Base-by-base conservation (phyloP, 1,140 invertebrate species). In the Leptestheria dahalacensis region DNA sequence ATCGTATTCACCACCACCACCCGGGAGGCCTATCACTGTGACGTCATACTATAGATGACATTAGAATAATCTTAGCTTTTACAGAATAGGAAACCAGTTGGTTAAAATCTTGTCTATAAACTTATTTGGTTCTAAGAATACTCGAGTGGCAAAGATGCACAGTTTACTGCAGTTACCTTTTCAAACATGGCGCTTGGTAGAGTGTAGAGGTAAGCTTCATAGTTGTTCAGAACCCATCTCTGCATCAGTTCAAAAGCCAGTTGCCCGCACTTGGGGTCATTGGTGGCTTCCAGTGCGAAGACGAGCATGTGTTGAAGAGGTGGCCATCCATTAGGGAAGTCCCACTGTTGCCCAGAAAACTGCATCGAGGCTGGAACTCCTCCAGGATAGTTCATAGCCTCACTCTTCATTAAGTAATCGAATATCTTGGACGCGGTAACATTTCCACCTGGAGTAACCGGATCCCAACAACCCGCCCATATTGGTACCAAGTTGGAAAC, bases 251-350 rank as follows among this genome's bases (percentile, higher is more conserved):
- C 78, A 61, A 75, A 79, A 1, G 88, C 88, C 15, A 87, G 66
- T 51, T 80, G 72, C 65, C 80, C 77, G 1, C 85, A 85, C 64
- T 78, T 79, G 0, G 75, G 68, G 26, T 84, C 75, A 0, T 77
- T 78, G 1, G 83, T 80, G 56, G 80, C 78, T 23, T 83, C 79
- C 3, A 95, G 71, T 0, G 86, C 83, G 66, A 82, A 79, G 26
- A 94, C 81, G 47, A 88, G 70, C 23, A 92, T 82, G 65, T 69
- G 80, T 66, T 94, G 88, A 3, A 92, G 73, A 0, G 91, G 91
- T 4, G 89, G 85, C 91, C 91, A 96, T 0, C 86, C 89, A 69
- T 95, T 95, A 0, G 92, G 91, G 63, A 84, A 91, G 72, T 96
- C 92, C 92, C 92, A 95, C 20, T 62, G 61, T n/a, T 62, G 61